phyloP scores from a whole-genome alignment of 2,797 vertebrate genomes.

The Urocyon cinereoargenteus region DNA sequence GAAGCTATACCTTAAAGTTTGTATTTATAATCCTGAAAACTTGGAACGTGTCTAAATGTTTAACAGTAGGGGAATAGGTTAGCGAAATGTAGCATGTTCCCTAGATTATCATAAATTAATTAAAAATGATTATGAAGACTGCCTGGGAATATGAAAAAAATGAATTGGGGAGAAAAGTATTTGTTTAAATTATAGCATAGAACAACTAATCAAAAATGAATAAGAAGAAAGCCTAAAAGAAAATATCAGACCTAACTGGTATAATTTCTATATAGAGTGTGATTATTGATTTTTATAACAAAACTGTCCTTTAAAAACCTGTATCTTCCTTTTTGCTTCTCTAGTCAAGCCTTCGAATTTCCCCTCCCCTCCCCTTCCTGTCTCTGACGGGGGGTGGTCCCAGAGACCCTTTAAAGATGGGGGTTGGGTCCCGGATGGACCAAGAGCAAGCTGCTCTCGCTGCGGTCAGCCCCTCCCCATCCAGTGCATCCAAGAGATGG shows the following conservation, averaged over 20 bases:
- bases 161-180: background rate
- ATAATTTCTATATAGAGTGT: background rate
- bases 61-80: background rate
- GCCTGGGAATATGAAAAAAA: background rate
- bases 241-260: background rate
- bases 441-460: constrained; percentile 92
- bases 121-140: constrained; percentile 17
- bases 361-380: constrained; percentile 96
- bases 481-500: constrained; percentile 94
- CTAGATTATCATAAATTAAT: constrained; percentile 42
- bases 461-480: constrained; percentile 89
- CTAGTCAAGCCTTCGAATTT: constrained; percentile 97
- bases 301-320: constrained; percentile 58
- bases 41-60: background rate
- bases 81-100: background rate
- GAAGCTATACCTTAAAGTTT: background rate
- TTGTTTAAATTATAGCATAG: constrained; percentile 22
- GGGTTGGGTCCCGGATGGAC: constrained; percentile 92
- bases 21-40: constrained; percentile 18
- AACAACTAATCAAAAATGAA: constrained; percentile 10
- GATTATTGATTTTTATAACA: constrained; percentile 19
- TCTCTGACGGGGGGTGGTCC: constrained; percentile 92
- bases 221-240: constrained; percentile 39
- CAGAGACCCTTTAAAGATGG: constrained; percentile 94
- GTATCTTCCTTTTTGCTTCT: constrained; percentile 67